Evolutionary conservation across 37 sponge, comb jelly and placozoan genomes (phyloP).

Genomic region (Crambe crambe): DNA sequence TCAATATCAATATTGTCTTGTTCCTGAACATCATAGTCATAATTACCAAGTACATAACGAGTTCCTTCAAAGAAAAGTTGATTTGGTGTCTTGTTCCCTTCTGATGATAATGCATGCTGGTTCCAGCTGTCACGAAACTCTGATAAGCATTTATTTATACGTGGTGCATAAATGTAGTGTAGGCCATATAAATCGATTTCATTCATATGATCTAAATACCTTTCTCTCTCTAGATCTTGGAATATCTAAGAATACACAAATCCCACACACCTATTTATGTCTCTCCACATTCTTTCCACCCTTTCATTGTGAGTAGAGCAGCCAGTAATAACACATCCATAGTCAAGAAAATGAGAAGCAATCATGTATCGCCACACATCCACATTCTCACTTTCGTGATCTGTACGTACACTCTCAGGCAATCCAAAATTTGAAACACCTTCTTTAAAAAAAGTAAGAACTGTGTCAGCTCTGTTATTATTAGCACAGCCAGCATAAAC

Average conservation of each 20-base stretch:
- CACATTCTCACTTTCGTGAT: constrained; percentile 46
- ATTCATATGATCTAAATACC: no score
- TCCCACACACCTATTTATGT: no score
- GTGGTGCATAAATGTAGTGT: constrained; percentile 17
- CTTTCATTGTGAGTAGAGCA: background rate
- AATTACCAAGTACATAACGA: no score
- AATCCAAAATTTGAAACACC: constrained; percentile 22
- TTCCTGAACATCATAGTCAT: no score
- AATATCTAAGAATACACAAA: no score
- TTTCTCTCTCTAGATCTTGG: no score
- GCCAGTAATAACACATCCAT: background rate
- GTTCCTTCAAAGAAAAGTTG: background rate
- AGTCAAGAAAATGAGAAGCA: background rate
- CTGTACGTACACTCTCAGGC: constrained; percentile 28
- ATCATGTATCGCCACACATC: constrained; percentile 50
- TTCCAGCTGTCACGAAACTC: constrained; percentile 39
- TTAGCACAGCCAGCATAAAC: constrained; percentile 15
- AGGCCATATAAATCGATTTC: no score
- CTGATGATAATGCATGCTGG: constrained; percentile 15
- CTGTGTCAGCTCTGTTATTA: no score
- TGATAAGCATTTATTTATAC: constrained; percentile 5
- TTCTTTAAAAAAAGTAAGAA: constrained; percentile 13
- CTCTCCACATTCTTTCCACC: no score
- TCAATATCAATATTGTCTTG: no score
- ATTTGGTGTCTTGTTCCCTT: background rate